Percentiles rank a stretch among this genome's conserved stretches.
These are phyloP conservation scores for Caenorhabditis parvicauda DNA, from an alignment of 2,888 invertebrate genomes.

Conservation along the genomic window DNA sequence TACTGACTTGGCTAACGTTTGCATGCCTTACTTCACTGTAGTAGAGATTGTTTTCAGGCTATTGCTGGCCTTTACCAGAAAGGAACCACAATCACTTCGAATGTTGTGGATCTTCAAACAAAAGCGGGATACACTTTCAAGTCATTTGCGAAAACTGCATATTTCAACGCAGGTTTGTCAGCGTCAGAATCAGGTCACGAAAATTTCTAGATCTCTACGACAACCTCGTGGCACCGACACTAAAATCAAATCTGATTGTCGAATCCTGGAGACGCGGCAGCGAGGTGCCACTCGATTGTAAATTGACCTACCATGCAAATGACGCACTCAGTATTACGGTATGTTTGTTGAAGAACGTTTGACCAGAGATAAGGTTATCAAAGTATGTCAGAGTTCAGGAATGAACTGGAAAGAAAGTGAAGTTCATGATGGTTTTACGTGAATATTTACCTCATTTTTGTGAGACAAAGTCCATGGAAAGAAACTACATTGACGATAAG, in stretches of 20 bases:
- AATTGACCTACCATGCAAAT: constrained; percentile 33
- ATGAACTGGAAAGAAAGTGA: neutral
- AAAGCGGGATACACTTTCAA: constrained; percentile 72
- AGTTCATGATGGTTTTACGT: too few species aligned
- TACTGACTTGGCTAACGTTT: constrained; percentile 67
- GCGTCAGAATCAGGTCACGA: neutral
- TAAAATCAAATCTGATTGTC: constrained; percentile 74
- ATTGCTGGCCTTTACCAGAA: constrained; percentile 42
- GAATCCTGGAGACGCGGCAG: constrained; percentile 85
- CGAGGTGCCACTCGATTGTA: constrained; percentile 67
- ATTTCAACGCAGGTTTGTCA: constrained; percentile 72
- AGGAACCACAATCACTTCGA: constrained; percentile 24
- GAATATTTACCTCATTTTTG: too few species aligned
- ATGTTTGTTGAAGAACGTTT: constrained; percentile 4
- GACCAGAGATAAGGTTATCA: too few species aligned
- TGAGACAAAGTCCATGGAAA: too few species aligned
- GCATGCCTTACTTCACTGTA: neutral
- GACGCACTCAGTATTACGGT: constrained; percentile 35
- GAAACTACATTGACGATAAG: too few species aligned
- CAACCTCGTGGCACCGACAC: constrained; percentile 75
- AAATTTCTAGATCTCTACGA: constrained; percentile 73
- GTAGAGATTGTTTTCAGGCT: constrained; percentile 9
- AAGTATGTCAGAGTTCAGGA: neutral
- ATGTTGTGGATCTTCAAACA: constrained; percentile 57
- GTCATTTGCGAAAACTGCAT: constrained; percentile 80